Percentiles rank a stretch among this genome's conserved stretches.
phyloP scores from a whole-genome alignment of 2,113 vertebrate genomes.

The Nannobrachium achirus region DNA sequence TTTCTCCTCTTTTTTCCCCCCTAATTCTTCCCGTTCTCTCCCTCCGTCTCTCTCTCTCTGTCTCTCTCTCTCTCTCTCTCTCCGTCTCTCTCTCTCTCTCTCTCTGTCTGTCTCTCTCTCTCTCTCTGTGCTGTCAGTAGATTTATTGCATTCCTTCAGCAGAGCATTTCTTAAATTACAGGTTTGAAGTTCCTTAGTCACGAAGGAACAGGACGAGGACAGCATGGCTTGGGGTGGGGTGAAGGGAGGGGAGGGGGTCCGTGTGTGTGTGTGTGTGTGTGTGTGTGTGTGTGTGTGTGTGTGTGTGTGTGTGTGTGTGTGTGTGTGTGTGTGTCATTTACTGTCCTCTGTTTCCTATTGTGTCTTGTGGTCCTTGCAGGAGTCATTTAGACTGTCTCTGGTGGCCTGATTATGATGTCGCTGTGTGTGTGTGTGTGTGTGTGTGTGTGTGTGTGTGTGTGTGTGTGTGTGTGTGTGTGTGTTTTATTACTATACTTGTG shows the following conservation, averaged over 20 bases:
- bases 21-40: neutral
- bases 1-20: constrained; percentile 51
- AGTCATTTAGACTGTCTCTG: constrained; percentile 55
- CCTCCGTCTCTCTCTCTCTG: constrained; percentile 26
- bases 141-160: constrained; percentile 80
- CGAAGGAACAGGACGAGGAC: constrained; percentile 68
- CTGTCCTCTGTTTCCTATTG: constrained; percentile 59
- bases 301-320: constrained; percentile 10
- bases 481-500: too few species aligned
- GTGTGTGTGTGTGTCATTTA: constrained; percentile 39
- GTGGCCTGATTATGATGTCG: constrained; percentile 44
- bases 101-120: constrained; percentile 25
- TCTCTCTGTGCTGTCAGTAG: constrained; percentile 66
- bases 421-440: constrained; percentile 21
- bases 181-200: constrained; percentile 78
- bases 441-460: constrained; percentile 10
- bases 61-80: constrained; percentile 49
- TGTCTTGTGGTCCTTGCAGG: constrained; percentile 56
- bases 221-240: constrained; percentile 33
- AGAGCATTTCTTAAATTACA: constrained; percentile 81
- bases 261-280: constrained; percentile 13
- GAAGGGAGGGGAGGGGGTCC: constrained; percentile 6
- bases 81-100: constrained; percentile 24
- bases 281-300: constrained; percentile 32
- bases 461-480: too few species aligned